Evolutionary conservation across 2,113 vertebrate genomes (phyloP).

Genomic region (Poecile atricapillus): DNA sequence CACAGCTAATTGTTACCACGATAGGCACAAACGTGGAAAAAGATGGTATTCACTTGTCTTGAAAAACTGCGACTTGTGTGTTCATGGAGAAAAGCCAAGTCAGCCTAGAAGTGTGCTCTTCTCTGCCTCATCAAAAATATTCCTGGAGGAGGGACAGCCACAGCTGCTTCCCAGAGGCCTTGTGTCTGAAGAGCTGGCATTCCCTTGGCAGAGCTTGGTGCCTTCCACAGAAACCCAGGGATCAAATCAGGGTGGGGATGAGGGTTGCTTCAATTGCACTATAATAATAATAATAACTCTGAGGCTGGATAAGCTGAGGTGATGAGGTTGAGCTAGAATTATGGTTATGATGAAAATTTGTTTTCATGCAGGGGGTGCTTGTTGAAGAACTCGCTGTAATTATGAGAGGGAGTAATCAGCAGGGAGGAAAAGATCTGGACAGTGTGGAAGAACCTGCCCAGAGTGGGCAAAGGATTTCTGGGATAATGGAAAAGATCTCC

Average conservation of each 20-base stretch:
- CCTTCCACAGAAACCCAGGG: neutral
- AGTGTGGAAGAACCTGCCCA: neutral
- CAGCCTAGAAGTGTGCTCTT: neutral
- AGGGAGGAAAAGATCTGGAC: neutral
- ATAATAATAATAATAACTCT: neutral
- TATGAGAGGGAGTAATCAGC: neutral
- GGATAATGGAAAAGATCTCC: neutral
- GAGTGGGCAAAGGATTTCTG: neutral
- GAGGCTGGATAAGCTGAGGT: neutral
- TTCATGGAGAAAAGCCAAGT: neutral
- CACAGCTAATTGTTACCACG: neutral
- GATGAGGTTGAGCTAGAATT: neutral
- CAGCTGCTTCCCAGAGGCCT: neutral
- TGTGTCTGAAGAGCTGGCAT: neutral
- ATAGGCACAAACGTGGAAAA: neutral
- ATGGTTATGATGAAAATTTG: neutral
- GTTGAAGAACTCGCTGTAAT: neutral
- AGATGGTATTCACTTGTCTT: neutral
- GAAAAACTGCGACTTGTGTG: neutral
- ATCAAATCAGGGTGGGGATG: neutral
- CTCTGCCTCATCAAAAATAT: neutral
- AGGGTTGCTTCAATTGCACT: neutral
- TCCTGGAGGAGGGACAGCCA: neutral
- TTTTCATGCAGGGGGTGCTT: neutral
- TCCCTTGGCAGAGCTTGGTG: neutral